Percentiles rank a stretch among this genome's conserved stretches.
Conservation (phyloP, 2,113 vertebrate species). For the Paramormyrops kingsleyae region DNA sequence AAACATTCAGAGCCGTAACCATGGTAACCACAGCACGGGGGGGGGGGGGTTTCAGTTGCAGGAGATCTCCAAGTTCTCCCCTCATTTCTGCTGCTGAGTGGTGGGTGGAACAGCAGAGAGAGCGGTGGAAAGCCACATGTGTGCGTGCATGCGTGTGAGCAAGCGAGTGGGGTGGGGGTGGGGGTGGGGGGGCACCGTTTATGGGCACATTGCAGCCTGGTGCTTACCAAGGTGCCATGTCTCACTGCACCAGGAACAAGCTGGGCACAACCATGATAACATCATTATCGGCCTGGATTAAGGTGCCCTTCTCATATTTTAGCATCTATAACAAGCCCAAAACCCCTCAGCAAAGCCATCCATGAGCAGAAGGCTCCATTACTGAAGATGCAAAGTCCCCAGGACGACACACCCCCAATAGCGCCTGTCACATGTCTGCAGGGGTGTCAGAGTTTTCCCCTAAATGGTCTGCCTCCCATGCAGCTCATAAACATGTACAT, state of each 20-base stretch:
- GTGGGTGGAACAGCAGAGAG: constrained; percentile 8
- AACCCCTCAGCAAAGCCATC: not conserved
- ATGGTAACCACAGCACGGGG: constrained; percentile 66
- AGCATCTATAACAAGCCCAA: not conserved
- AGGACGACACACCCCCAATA: not conserved
- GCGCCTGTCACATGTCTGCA: not conserved
- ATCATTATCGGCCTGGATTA: not conserved
- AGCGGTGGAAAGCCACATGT: not conserved
- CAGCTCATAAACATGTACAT: not conserved
- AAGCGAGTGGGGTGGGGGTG: not conserved
- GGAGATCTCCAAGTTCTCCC: not conserved
- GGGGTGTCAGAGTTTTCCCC: not conserved
- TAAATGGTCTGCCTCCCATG: not conserved
- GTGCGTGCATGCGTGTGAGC: not conserved
- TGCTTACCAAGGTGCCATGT: not conserved
- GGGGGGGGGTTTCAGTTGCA: constrained; percentile 56
- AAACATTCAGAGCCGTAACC: constrained; percentile 69
- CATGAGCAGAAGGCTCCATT: not conserved
- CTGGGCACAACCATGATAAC: too few relatives aligned
- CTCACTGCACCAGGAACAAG: not conserved
- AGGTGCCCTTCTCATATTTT: not conserved
- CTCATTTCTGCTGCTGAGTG: not conserved
- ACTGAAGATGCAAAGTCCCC: not conserved
- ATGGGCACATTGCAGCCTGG: not conserved
- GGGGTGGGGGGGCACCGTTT: not conserved